Percentiles rank a stretch among this genome's conserved stretches.
Evolutionary conservation across 1,140 invertebrate species (phyloP).

Genomic region (Drosophila lacteicornis): DNA sequence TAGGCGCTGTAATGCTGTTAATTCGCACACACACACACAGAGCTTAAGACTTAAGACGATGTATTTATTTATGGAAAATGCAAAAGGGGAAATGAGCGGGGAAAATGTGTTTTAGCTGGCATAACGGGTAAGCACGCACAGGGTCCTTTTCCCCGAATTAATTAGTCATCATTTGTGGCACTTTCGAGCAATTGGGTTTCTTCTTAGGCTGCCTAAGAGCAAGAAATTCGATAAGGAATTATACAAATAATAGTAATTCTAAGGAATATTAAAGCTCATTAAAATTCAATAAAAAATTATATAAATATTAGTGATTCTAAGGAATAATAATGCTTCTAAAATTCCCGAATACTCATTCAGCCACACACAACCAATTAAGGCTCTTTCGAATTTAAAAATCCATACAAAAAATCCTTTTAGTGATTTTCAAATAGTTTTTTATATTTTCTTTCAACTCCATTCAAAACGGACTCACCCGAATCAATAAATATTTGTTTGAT

Average conservation of each 20-base stretch:
- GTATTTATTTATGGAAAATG: slow-evolving; percentile 12
- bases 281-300: no score
- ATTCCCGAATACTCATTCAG: no score
- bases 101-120: neutral
- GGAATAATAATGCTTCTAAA: neutral
- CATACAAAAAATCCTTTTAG: neutral
- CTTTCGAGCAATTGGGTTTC: neutral
- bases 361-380: no score
- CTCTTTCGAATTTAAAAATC: no score
- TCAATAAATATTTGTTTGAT: neutral
- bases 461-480: neutral
- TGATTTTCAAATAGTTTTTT: no score
- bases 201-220: neutral
- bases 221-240: neutral
- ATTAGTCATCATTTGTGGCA: neutral
- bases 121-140: slow-evolving; percentile 15
- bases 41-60: slow-evolving; percentile 1
- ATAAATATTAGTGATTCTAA: no score
- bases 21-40: slow-evolving; percentile 24
- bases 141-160: neutral
- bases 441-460: neutral
- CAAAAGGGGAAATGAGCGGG: neutral
- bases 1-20: slow-evolving; percentile 25
- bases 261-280: no score
- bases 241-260: no score